These are phyloP conservation scores for Coracias cyanogaster DNA, from an alignment of 2,797 vertebrate genomes.

Conservation along the genomic window DNA sequence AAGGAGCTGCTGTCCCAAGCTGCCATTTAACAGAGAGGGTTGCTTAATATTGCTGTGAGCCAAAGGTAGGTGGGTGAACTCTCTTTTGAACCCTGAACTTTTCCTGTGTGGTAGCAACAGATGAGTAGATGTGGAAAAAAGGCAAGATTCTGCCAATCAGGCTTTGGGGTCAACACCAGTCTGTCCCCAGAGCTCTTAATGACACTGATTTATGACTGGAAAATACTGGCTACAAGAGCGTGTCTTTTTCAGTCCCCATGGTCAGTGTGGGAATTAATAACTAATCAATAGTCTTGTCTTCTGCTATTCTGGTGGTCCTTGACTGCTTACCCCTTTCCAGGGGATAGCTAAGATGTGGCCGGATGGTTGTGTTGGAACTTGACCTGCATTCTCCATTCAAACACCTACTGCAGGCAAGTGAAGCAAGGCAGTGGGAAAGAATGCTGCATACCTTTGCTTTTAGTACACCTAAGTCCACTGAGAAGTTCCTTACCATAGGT, in stretches of 20 bases:
- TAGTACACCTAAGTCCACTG: background rate
- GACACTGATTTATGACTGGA: background rate
- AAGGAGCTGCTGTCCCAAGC: background rate
- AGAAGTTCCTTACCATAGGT: background rate
- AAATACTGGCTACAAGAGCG: background rate
- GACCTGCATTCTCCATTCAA: background rate
- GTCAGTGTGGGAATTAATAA: background rate
- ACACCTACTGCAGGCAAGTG: background rate
- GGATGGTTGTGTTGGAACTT: background rate
- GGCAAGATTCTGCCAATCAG: background rate
- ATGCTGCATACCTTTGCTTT: background rate
- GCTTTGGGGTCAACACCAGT: background rate
- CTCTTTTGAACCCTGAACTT: slow-evolving; percentile 8
- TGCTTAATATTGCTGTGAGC: background rate
- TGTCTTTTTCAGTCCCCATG: background rate
- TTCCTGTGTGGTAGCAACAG: background rate
- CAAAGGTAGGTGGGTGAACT: background rate
- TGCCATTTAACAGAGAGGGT: background rate
- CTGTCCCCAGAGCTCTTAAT: background rate
- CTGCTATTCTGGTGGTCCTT: background rate
- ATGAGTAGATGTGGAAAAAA: background rate
- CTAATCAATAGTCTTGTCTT: background rate
- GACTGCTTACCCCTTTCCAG: background rate
- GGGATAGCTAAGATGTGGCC: background rate
- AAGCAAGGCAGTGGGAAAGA: background rate